Percentiles rank a stretch among this genome's conserved stretches.
These are phyloP conservation scores for Didymodactylos carnosus DNA, from an alignment of 2,888 invertebrate species.

Conservation along the genomic window DNA sequence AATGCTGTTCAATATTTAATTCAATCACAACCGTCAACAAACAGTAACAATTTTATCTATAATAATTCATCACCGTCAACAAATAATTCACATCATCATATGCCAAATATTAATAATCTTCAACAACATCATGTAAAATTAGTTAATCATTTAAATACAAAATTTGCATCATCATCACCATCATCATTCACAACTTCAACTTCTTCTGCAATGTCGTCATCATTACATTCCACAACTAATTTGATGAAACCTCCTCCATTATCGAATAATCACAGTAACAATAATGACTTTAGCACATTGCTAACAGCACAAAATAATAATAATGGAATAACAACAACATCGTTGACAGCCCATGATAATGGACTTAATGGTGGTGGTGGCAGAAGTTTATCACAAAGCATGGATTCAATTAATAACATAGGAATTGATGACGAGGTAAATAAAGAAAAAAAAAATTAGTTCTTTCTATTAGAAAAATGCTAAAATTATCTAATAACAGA, in stretches of 20 bases:
- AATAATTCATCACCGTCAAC: background rate
- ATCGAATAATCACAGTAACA: background rate
- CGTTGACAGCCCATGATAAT: too few relatives aligned
- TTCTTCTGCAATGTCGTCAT: background rate
- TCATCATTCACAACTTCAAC: background rate
- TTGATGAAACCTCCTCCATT: background rate
- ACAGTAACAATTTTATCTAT: background rate
- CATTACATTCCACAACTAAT: background rate
- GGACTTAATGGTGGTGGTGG: background rate
- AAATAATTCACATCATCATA: background rate
- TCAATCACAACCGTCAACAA: too few relatives aligned
- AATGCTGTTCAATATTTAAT: too few relatives aligned
- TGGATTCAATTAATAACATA: background rate
- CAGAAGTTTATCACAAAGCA: background rate
- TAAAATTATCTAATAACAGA: too few relatives aligned
- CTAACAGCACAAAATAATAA: too few relatives aligned
- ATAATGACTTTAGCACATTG: too few relatives aligned
- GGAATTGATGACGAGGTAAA: background rate
- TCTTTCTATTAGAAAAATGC: too few relatives aligned
- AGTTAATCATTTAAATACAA: too few relatives aligned
- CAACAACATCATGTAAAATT: too few relatives aligned
- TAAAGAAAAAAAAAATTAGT: too few relatives aligned
- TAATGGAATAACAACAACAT: too few relatives aligned
- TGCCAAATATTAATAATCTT: background rate
- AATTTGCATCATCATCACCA: background rate